A percentile compares a stretch with the other conserved stretches of the same genome.
phyloP scores from a whole-genome alignment of 1,140 invertebrate species.

The Vanessa tameamea region DNA sequence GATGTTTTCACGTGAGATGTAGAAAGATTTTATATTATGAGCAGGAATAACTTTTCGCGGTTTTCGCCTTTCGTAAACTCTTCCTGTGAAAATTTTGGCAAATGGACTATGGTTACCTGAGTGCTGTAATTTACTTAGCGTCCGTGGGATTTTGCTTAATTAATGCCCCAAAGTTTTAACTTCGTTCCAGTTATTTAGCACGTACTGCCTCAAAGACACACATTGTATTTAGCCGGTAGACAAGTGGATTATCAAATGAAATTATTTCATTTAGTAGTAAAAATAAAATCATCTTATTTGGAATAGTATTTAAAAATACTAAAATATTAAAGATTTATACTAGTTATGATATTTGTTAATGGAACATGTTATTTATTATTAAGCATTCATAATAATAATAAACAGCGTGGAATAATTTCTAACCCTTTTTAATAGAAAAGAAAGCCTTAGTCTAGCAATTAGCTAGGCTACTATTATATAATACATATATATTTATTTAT shows the following conservation, averaged over 20 bases:
- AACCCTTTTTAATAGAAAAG: too few relatives aligned
- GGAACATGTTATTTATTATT: too few relatives aligned
- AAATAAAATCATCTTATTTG: not conserved
- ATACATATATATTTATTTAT: too few relatives aligned
- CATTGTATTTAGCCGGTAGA: conserved; percentile 25
- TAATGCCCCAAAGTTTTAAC: conserved; percentile 46
- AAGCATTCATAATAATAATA: too few relatives aligned
- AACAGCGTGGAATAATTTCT: too few relatives aligned
- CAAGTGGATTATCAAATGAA: conserved; percentile 24
- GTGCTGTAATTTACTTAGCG: conserved; percentile 53
- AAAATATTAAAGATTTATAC: too few relatives aligned
- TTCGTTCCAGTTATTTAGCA: conserved; percentile 40
- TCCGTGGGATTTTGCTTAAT: conserved; percentile 46
- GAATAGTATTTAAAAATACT: not conserved
- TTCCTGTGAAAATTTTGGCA: conserved; percentile 54
- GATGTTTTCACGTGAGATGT: conserved; percentile 57
- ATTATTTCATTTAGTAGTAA: not conserved
- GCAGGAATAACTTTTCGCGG: conserved; percentile 44
- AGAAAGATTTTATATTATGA: conserved; percentile 53
- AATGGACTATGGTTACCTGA: conserved; percentile 50
- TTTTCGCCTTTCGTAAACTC: conserved; percentile 56
- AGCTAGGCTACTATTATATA: too few relatives aligned
- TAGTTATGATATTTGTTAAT: too few relatives aligned
- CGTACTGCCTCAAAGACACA: conserved; percentile 36
- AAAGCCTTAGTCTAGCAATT: too few relatives aligned